phyloP scores from a whole-genome alignment of 2,797 vertebrate genomes.

The Rallus crepitans region DNA sequence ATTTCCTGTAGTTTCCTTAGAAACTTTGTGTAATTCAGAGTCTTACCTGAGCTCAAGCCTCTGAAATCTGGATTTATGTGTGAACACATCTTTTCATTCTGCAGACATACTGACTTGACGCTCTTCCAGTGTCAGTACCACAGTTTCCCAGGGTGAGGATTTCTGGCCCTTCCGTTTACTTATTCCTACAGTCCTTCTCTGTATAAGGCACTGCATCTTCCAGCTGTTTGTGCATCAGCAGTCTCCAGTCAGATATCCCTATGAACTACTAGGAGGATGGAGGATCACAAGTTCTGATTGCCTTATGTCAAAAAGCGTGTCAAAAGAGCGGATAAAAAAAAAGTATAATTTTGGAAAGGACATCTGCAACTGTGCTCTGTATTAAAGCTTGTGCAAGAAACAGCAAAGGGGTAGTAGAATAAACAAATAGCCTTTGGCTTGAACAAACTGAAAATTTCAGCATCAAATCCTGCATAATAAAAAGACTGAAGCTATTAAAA shows the following conservation, averaged over 20 bases:
- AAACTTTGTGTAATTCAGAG: not conserved
- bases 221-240: not conserved
- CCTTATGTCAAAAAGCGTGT: not conserved
- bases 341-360: not conserved
- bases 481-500: not conserved
- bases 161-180: slow-evolving; percentile 9
- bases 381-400: not conserved
- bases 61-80: not conserved
- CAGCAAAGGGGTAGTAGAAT: not conserved
- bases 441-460: not conserved
- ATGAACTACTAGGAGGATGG: not conserved
- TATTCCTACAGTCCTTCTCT: not conserved
- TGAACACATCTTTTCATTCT: not conserved
- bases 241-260: not conserved
- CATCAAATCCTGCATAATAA: not conserved
- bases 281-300: not conserved
- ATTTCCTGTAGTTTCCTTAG: not conserved
- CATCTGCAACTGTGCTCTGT: not conserved
- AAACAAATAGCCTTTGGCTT: not conserved
- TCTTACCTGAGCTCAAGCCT: not conserved
- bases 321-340: not conserved
- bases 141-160: not conserved
- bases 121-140: not conserved
- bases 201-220: not conserved
- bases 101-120: not conserved